Evolutionary conservation across 2,888 invertebrate species (phyloP).

Genomic region (Resseliella maxima): DNA sequence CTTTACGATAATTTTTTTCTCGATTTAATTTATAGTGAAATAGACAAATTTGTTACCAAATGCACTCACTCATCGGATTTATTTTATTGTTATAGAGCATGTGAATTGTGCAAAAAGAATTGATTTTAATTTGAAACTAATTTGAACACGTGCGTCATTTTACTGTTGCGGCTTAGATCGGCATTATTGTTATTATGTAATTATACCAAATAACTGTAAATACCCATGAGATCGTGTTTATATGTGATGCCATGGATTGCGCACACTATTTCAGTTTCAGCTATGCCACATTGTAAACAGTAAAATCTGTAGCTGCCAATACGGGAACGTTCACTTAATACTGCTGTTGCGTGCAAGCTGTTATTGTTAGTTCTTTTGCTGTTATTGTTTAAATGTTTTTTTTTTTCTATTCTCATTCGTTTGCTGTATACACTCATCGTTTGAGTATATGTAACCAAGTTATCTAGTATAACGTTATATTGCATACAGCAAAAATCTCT

Average conservation of each 20-base stretch:
- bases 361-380: conserved; percentile 11
- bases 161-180: not conserved
- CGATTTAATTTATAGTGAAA: not conserved
- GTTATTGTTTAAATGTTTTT: not conserved
- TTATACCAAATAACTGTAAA: conserved; percentile 54
- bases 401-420: not conserved
- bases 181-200: conserved; percentile 38
- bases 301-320: not conserved
- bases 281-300: conserved; percentile 9
- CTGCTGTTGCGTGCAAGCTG: conserved; percentile 18
- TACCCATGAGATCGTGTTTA: conserved; percentile 31
- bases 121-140: conserved; percentile 56
- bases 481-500: not conserved
- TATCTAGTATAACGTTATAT: not conserved
- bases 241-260: not conserved
- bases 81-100: not conserved
- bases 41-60: no score
- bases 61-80: not conserved
- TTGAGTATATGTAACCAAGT: not conserved
- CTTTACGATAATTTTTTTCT: no score
- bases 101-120: not conserved
- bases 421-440: not conserved
- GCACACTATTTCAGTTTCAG: not conserved
- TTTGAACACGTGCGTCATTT: conserved; percentile 56
- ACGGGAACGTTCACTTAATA: not conserved